Conservation (phyloP, 2,797 vertebrate species). For the Falco rusticolus region DNA sequence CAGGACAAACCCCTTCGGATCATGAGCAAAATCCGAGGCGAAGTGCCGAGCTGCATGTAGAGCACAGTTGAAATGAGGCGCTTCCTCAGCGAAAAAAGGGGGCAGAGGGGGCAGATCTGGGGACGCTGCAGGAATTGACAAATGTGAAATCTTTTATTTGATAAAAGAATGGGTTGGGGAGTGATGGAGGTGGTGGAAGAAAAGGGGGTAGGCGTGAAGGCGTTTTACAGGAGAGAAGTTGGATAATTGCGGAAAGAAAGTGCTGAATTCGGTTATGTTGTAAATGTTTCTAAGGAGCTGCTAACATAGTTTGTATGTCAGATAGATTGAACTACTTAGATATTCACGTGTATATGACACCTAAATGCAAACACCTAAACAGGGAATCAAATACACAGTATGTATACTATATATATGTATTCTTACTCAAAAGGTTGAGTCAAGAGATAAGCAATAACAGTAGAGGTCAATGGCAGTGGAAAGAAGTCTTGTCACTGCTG, state of each 20-base stretch:
- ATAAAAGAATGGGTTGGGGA: background rate
- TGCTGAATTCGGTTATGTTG: background rate
- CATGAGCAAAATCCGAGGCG: constrained; percentile 25
- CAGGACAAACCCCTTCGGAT: constrained; percentile 34
- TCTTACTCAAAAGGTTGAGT: constrained; percentile 31
- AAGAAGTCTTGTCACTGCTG: constrained; percentile 69
- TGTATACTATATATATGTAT: background rate
- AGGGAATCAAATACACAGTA: background rate
- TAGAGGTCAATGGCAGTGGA: constrained; percentile 65
- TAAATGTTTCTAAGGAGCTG: constrained; percentile 8
- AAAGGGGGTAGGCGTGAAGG: background rate
- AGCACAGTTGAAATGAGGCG: constrained; percentile 4
- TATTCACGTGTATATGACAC: background rate
- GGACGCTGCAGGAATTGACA: constrained; percentile 15
- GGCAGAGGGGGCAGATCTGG: constrained; percentile 23
- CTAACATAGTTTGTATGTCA: background rate
- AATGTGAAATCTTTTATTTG: background rate
- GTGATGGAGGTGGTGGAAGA: background rate
- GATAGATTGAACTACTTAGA: background rate
- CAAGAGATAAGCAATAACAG: constrained; percentile 35
- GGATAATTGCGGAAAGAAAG: background rate
- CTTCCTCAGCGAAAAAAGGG: constrained; percentile 40
- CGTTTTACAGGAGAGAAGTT: constrained; percentile 35
- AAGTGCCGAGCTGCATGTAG: constrained; percentile 45
- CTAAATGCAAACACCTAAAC: background rate